Evolutionary conservation across 2,113 vertebrate species (phyloP).

Genomic region (Ochotona curzoniae): DNA sequence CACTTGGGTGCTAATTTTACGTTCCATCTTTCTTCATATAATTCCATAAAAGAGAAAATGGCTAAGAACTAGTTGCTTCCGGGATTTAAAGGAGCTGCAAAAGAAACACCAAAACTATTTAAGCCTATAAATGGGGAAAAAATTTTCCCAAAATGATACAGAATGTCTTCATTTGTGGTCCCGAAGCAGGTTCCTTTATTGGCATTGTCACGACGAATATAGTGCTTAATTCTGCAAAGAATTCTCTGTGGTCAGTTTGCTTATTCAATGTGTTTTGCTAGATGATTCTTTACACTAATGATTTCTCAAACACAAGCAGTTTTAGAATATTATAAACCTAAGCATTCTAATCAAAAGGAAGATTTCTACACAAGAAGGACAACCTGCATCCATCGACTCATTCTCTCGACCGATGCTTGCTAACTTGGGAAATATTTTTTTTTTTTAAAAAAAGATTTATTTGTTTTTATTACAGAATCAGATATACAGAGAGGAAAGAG

Average conservation of each 20-base stretch:
- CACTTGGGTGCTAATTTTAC: constrained; percentile 59
- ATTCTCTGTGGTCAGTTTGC: neutral
- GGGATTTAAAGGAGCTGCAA: constrained; percentile 64
- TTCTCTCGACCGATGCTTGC: neutral
- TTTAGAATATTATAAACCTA: constrained; percentile 30
- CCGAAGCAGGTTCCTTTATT: constrained; percentile 5
- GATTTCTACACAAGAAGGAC: neutral
- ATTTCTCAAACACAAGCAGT: constrained; percentile 21
- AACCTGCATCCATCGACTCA: constrained; percentile 12
- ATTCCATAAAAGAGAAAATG: constrained; percentile 67
- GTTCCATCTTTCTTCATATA: constrained; percentile 55
- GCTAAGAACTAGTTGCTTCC: constrained; percentile 63
- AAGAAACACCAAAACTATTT: constrained; percentile 25
- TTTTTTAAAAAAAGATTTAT: too few relatives aligned
- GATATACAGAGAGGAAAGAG: too few relatives aligned
- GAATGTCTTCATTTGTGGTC: constrained; percentile 36
- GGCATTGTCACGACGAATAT: neutral
- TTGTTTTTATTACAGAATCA: too few relatives aligned
- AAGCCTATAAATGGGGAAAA: constrained; percentile 36
- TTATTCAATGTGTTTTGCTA: neutral
- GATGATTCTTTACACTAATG: constrained; percentile 22
- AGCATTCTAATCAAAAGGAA: constrained; percentile 17
- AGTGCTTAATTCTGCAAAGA: constrained; percentile 39
- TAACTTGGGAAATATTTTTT: neutral
- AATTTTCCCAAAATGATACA: neutral